Evolutionary conservation across 2,113 vertebrate genomes (phyloP).

Genomic region (Lates calcarifer): DNA sequence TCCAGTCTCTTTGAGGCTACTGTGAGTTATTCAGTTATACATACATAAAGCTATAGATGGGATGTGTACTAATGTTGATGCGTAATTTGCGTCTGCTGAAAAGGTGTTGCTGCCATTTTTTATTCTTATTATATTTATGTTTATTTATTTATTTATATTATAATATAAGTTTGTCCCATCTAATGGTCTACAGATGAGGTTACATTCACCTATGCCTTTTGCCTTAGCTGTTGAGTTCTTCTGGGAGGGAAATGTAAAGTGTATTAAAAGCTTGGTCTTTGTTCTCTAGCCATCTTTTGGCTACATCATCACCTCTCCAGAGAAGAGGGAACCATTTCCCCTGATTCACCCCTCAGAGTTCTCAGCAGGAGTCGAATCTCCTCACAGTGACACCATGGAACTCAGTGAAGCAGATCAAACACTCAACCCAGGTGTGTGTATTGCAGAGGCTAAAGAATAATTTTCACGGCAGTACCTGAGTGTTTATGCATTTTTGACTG

Average conservation of each 20-base stretch:
- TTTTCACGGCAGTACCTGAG: background rate
- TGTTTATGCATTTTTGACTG: background rate
- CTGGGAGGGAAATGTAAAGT: background rate
- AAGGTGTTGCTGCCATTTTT: background rate
- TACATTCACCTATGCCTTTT: background rate
- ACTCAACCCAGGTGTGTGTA: constrained; percentile 84
- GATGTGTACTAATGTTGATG: background rate
- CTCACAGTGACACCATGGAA: constrained; percentile 72
- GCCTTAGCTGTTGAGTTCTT: background rate
- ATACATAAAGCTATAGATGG: background rate
- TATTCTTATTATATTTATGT: no score
- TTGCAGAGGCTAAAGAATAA: background rate
- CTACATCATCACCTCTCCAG: constrained; percentile 94
- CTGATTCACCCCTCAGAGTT: constrained; percentile 87
- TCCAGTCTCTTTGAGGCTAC: background rate
- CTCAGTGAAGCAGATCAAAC: constrained; percentile 80
- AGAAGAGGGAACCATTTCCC: constrained; percentile 91
- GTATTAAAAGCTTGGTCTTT: background rate
- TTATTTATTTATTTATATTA: no score
- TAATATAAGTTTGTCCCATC: no score
- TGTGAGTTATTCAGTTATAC: background rate
- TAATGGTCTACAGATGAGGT: background rate
- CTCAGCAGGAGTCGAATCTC: constrained; percentile 62
- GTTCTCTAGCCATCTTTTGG: constrained; percentile 93
- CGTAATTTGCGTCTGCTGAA: background rate